These are phyloP conservation scores for Aleiodes alternator DNA, from an alignment of 2,888 invertebrate genomes.

Conservation along the genomic window DNA sequence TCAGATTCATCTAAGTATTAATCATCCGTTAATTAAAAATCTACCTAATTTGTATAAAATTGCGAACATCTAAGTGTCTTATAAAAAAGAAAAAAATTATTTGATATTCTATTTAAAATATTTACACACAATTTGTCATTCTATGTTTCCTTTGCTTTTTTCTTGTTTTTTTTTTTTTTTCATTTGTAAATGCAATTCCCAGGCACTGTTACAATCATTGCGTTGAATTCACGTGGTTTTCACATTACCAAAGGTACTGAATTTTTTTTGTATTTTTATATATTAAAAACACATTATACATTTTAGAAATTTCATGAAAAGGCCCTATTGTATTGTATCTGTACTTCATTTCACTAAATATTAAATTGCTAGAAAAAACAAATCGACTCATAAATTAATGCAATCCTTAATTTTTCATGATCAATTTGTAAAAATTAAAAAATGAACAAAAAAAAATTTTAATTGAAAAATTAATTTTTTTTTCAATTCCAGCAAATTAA, in stretches of 20 bases:
- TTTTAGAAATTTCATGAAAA: no score
- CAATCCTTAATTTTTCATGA: no score
- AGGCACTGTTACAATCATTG: conserved; percentile 53
- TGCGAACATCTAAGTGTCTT: conserved; percentile 56
- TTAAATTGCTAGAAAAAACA: no score
- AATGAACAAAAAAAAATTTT: no score
- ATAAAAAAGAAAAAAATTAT: conserved; percentile 43
- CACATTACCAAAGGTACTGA: conserved; percentile 16
- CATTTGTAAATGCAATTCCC: conserved; percentile 43
- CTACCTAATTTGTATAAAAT: conserved; percentile 58
- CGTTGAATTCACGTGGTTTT: conserved; percentile 40
- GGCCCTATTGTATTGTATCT: not conserved
- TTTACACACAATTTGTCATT: conserved; percentile 6
- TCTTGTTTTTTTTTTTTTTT: no score
- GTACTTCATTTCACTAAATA: no score
- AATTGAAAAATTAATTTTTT: not conserved
- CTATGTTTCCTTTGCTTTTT: conserved; percentile 27
- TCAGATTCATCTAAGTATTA: conserved; percentile 36
- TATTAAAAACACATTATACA: not conserved
- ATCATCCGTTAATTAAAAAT: conserved; percentile 48
- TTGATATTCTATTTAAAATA: conserved; percentile 8
- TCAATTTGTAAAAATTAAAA: no score
- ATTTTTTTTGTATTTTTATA: conserved; percentile 9
- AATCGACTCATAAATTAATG: no score
- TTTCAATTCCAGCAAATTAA: not conserved